A percentile compares a stretch with the other conserved stretches of the same genome.
Evolutionary conservation across 2,797 vertebrate genomes (phyloP).

Genomic region (Pelobates cultripes): DNA sequence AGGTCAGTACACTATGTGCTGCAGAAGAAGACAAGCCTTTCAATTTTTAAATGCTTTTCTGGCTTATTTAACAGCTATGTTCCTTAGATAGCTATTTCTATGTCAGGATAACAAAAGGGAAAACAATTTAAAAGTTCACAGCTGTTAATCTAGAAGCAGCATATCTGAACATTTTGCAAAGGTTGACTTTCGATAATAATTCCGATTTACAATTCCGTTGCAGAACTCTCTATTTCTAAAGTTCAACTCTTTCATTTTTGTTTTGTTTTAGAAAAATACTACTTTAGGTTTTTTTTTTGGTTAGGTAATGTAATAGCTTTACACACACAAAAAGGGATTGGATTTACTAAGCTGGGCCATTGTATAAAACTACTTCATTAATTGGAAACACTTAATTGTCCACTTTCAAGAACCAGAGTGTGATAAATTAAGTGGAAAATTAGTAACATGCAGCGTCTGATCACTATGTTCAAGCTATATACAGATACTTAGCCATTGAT

Average conservation of each 20-base stretch:
- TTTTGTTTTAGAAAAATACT: not conserved
- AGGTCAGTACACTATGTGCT: conserved; percentile 45
- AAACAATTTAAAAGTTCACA: conserved; percentile 39
- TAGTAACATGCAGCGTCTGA: not conserved
- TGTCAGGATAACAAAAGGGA: conserved; percentile 49
- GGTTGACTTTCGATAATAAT: not conserved
- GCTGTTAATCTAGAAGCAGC: conserved; percentile 41
- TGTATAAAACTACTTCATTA: not conserved
- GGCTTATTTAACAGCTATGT: conserved; percentile 32
- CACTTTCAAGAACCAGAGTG: not conserved
- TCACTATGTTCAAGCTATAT: no score
- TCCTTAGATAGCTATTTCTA: conserved; percentile 42
- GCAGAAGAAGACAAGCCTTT: conserved; percentile 50
- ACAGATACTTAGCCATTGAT: no score
- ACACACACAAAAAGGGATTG: not conserved
- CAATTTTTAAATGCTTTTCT: conserved; percentile 35
- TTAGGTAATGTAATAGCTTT: not conserved
- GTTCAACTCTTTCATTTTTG: not conserved
- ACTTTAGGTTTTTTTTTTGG: not conserved
- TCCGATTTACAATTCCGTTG: not conserved
- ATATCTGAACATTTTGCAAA: conserved; percentile 31
- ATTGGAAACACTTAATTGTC: not conserved
- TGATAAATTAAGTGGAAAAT: not conserved
- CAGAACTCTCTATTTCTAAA: not conserved
- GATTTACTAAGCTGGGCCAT: not conserved